Percentiles rank a stretch among this genome's conserved stretches.
Conservation (phyloP, 2,888 invertebrate genomes). For the Nyleta sp. region DNA sequence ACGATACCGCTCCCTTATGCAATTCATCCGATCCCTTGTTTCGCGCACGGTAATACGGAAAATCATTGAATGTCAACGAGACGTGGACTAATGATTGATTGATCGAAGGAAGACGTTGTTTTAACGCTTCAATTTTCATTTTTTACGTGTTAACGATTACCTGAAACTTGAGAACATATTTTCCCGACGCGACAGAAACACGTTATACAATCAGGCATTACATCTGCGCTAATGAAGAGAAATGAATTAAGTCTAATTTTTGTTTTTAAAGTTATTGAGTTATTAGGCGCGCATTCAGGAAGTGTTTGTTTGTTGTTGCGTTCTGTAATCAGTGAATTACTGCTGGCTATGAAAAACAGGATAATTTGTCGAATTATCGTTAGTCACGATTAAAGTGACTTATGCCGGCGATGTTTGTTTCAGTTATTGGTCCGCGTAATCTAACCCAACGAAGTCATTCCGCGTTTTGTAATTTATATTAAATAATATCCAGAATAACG, state of each 20-base stretch:
- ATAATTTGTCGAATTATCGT: conserved; percentile 32
- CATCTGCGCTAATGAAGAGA: conserved; percentile 24
- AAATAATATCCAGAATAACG: conserved; percentile 1
- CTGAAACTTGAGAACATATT: conserved; percentile 28
- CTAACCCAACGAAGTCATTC: conserved; percentile 17
- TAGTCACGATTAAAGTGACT: conserved; percentile 13
- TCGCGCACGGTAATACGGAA: conserved; percentile 40
- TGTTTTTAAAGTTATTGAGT: conserved; percentile 19
- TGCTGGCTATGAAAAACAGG: conserved; percentile 23
- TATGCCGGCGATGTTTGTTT: conserved; percentile 22
- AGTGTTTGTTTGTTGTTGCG: conserved; percentile 30
- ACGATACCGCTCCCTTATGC: conserved; percentile 56
- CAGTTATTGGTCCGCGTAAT: conserved; percentile 27
- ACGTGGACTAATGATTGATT: conserved; percentile 38
- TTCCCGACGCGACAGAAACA: conserved; percentile 13
- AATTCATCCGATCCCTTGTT: conserved; percentile 52
- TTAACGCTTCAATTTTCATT: conserved; percentile 41
- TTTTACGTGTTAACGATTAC: conserved; percentile 11
- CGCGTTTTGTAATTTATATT: conserved; percentile 8
- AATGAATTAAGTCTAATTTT: conserved; percentile 36
- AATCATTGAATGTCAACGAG: conserved; percentile 51
- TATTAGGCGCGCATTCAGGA: conserved; percentile 39
- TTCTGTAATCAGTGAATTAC: conserved; percentile 28
- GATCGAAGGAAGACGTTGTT: conserved; percentile 21
- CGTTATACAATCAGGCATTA: conserved; percentile 31